phyloP scores from a whole-genome alignment of 2,113 vertebrate species.

The Bos indicus region DNA sequence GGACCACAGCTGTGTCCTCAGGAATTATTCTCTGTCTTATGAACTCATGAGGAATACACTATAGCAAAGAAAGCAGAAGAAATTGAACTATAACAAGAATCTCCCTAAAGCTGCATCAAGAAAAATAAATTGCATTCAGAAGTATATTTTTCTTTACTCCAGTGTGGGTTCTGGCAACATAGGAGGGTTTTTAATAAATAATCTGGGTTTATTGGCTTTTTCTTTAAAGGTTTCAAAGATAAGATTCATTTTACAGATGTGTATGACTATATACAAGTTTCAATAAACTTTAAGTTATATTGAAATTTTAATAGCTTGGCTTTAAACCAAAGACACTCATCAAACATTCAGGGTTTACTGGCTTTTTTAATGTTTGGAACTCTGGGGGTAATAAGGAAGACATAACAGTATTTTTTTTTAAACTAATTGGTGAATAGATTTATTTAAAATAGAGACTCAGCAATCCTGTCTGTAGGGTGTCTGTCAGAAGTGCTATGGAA shows the following conservation, averaged over 20 bases:
- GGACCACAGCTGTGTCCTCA: background rate
- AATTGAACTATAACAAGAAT: constrained; percentile 9
- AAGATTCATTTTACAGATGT: background rate
- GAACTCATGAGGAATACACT: background rate
- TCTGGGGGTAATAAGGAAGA: background rate
- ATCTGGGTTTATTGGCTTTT: constrained; percentile 19
- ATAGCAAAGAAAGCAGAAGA: background rate
- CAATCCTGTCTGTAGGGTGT: background rate
- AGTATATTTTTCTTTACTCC: background rate
- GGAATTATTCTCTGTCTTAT: background rate
- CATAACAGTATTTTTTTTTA: background rate
- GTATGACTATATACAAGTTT: constrained; percentile 29
- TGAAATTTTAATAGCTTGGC: constrained; percentile 41
- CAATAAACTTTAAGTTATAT: background rate
- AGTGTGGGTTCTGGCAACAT: background rate
- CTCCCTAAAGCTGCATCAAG: background rate
- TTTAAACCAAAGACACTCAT: constrained; percentile 1
- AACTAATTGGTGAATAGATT: background rate
- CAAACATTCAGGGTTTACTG: background rate
- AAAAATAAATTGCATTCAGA: background rate
- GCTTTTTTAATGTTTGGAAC: constrained; percentile 16
- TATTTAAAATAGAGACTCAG: background rate
- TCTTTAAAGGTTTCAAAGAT: constrained; percentile 15
- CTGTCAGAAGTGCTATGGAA: background rate
- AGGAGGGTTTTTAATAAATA: constrained; percentile 9